phyloP scores from a whole-genome alignment of 1,140 invertebrate species.

The Philotrypesis tridentata region DNA sequence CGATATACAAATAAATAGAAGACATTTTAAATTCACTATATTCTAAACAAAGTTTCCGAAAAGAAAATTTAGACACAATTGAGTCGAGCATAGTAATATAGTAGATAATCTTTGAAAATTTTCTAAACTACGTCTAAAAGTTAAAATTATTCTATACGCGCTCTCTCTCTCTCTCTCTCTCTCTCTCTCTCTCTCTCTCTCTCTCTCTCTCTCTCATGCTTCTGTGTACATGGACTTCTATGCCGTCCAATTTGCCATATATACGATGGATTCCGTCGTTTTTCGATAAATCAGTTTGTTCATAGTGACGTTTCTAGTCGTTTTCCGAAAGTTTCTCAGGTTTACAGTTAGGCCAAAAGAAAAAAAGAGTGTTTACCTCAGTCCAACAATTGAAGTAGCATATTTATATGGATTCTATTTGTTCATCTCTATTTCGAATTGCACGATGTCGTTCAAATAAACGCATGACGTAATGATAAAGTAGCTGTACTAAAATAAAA shows the following conservation, averaged over 20 bases:
- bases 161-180: too few relatives aligned
- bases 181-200: too few relatives aligned
- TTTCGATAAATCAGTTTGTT: not conserved
- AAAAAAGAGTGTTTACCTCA: not conserved
- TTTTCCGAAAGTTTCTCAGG: not conserved
- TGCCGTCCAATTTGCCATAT: slow-evolving; percentile 4
- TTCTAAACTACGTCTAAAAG: not conserved
- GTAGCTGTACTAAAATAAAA: not conserved
- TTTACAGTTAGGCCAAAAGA: not conserved
- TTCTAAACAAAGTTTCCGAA: not conserved
- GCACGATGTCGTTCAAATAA: too few relatives aligned
- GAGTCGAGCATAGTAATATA: not conserved
- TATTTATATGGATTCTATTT: too few relatives aligned
- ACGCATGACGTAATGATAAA: too few relatives aligned
- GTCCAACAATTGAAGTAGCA: not conserved
- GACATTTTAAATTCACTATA: not conserved
- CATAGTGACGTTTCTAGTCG: not conserved
- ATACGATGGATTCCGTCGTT: not conserved
- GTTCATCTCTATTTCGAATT: too few relatives aligned
- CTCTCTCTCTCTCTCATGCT: not conserved
- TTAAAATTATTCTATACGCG: not conserved
- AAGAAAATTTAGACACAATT: not conserved
- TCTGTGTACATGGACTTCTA: not conserved
- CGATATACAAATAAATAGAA: not conserved
- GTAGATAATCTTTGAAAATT: not conserved